Evolutionary conservation across 2,888 invertebrate species (phyloP), one percentile per base, ranked within the genome.

Genomic region (Clusia tigrina): DNA sequence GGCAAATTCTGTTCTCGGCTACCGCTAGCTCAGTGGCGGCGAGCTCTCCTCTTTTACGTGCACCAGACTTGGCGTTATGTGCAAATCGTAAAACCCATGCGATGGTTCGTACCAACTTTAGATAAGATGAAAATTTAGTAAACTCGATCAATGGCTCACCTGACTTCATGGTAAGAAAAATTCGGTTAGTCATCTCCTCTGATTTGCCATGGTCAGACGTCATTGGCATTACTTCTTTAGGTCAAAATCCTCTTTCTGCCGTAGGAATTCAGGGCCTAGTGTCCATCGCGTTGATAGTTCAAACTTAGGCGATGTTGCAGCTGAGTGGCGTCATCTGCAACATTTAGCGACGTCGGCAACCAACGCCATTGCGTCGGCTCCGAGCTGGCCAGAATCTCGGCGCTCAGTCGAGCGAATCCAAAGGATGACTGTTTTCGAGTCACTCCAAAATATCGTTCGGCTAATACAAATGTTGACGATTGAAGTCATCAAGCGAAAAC

Each of bases 361-460:
- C 23, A 53, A 37, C 53, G 32, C 20, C 71, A 72, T 5, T 57
- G 57, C 5, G 10, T 22, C 24, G 57, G 57, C 46, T 6, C 24
- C 17, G 57, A 46, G 15, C 23, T 46, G n/a, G 22, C n/a, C 12
- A 42, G 68, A 66, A 51, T 64, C 64, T 62, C 70, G 26, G 59
- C 15, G 15, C 52, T 18, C 10, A 32, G n/a, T 23, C 18, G 68
- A 68, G 46, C 62, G 56, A 38, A 73, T 56, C 71, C 71, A 73
- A 37, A 58, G 58, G 22, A 72, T 37, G 12, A 57, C 57, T 15
- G 57, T 62, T 38, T 62, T 51, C 1, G 57, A 57, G 23, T 62
- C 57, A 23, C 37, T 52, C 56, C 62, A 62, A 32, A 48, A 61
- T 56, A 25, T 46, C 12, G 24, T 24, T 22, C 48, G 12, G n/a